phyloP scores from a whole-genome alignment of 2,113 vertebrate species.

The Polyodon spathula region DNA sequence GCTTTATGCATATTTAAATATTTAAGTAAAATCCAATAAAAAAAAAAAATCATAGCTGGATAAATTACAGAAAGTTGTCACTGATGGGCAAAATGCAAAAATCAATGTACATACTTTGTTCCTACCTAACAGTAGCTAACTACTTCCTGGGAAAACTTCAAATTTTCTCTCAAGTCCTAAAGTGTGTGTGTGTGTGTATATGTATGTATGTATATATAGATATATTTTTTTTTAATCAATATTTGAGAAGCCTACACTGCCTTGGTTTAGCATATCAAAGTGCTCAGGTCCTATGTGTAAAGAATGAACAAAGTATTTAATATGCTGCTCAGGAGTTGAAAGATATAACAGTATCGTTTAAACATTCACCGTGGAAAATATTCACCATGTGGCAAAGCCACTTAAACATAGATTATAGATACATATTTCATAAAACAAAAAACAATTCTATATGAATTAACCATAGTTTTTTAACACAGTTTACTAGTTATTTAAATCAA shows the following conservation, averaged over 20 bases:
- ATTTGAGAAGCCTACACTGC: slow-evolving; percentile 49
- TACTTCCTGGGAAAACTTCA: not conserved
- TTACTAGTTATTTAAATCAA: too few relatives aligned
- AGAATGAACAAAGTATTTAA: slow-evolving; percentile 40
- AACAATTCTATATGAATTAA: too few relatives aligned
- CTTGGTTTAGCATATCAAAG: slow-evolving; percentile 43
- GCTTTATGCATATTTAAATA: too few relatives aligned
- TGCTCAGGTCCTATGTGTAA: slow-evolving; percentile 25
- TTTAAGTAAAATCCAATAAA: too few relatives aligned
- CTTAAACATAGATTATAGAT: too few relatives aligned
- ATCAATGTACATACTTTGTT: not conserved
- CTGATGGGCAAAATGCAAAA: not conserved
- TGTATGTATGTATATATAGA: too few relatives aligned
- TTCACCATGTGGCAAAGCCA: too few relatives aligned
- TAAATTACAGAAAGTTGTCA: too few relatives aligned
- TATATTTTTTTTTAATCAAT: slow-evolving; percentile 57
- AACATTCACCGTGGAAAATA: not conserved
- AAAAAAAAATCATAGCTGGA: too few relatives aligned
- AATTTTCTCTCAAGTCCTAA: slow-evolving; percentile 12
- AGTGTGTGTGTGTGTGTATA: too few relatives aligned
- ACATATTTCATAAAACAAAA: too few relatives aligned
- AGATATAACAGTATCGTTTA: not conserved
- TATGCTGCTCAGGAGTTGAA: slow-evolving; percentile 32
- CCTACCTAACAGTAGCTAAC: not conserved
- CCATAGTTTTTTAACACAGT: too few relatives aligned